Evolutionary conservation across 2,113 vertebrate genomes (phyloP), one percentile per base, ranked within the genome.

Genomic region (Ranitomeya variabilis): DNA sequence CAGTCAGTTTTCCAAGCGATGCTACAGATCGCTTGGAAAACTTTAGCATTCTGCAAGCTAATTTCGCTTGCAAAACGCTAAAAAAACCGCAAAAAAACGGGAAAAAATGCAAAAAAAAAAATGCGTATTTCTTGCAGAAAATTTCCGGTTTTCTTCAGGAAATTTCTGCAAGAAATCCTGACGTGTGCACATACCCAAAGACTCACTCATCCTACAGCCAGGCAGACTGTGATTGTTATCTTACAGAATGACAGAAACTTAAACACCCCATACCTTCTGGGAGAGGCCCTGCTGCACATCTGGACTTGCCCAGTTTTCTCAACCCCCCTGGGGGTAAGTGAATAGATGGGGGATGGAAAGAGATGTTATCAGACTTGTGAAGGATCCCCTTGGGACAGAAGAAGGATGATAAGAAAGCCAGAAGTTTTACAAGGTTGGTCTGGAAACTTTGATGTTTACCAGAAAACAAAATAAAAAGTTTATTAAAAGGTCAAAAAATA

Each of bases 211-310:
- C 21, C 51, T 15, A 19, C 52, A 80, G 71, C 16, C 55, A 80
- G 45, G 62, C 37, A 67, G 45, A 67, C 45, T 67, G 71, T 54
- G 87, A 85, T 89, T 55, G 71, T 89, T 89, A 85, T 89, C 87
- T 84, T 52, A 37, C 11, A 78, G 62, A 78, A 78, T 79, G 87
- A 84, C 87, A 89, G 71, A 84, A 57, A 76, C 71, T 26, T 89
- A 85, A 89, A 89, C 87, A 89, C 8, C 21, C 59, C n/a, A 16
- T 79, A 84, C 59, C 73, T 64, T 84, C n/a, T 64, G 18, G 81
- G 87, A 84, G 87, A 57, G 71, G 81, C 23, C 77, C 62, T 15
- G 37, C 45, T 77, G 51, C 87, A 89, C 87, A 89, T 89, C 81
- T 81, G 82, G 87, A 89, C 87, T 89, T 89, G 87, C 45, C 71